Evolutionary conservation across 2,797 vertebrate genomes (phyloP).

Genomic region (Sciurus carolinensis): DNA sequence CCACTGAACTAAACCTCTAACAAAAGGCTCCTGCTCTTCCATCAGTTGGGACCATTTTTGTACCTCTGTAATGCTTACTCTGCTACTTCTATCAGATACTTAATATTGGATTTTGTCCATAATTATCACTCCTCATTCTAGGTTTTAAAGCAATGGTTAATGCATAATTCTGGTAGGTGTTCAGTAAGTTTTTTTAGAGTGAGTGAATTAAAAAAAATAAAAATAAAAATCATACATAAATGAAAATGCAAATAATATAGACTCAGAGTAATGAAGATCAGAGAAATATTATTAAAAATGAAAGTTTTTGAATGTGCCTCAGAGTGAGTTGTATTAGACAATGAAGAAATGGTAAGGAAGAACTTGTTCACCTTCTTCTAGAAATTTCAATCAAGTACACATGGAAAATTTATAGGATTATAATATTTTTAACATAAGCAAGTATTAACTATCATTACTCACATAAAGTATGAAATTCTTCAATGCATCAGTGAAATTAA

Average conservation of each 20-base stretch:
- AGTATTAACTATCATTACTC: background rate
- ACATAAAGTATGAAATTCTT: conserved; percentile 5
- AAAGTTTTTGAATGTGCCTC: background rate
- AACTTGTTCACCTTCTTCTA: conserved; percentile 12
- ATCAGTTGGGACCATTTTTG: background rate
- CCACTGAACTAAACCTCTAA: background rate
- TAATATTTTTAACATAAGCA: background rate
- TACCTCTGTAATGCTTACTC: background rate
- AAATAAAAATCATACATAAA: conserved; percentile 32
- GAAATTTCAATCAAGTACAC: background rate
- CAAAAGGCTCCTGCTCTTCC: background rate
- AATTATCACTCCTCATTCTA: background rate
- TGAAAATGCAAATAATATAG: background rate
- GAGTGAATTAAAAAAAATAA: background rate
- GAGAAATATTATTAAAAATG: conserved; percentile 2
- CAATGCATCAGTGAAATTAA: conserved; percentile 52
- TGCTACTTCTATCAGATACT: background rate
- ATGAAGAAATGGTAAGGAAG: background rate
- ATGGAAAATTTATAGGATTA: background rate
- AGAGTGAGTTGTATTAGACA: background rate
- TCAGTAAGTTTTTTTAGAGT: background rate
- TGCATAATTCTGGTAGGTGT: background rate
- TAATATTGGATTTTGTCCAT: background rate
- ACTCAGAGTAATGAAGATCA: background rate
- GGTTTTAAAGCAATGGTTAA: background rate